Evolutionary conservation across 1,140 invertebrate genomes (phyloP).

Genomic region (Epicauta chinensis): DNA sequence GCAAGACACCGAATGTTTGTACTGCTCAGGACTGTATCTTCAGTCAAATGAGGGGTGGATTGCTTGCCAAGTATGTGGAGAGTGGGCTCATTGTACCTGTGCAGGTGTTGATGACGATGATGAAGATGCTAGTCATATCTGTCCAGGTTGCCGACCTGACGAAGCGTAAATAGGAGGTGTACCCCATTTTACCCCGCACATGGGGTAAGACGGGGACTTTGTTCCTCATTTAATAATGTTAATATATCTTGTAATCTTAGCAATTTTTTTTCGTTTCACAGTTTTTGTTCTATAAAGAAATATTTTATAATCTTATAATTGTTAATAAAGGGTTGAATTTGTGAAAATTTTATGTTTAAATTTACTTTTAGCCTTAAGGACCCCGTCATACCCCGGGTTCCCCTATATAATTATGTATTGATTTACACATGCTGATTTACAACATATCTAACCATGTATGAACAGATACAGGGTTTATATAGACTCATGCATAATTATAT

Average conservation of each 20-base stretch:
- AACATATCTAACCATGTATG: no score
- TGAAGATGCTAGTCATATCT: conserved; percentile 7
- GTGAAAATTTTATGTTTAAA: no score
- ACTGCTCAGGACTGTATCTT: conserved; percentile 17
- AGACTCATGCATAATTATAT: no score
- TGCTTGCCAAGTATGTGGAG: not conserved
- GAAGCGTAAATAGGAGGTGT: no score
- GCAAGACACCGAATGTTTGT: conserved; percentile 15
- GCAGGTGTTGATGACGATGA: conserved; percentile 5
- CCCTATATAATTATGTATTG: no score
- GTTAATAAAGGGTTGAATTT: not conserved
- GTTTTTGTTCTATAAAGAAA: not conserved
- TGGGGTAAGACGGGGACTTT: not conserved
- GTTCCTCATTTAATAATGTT: not conserved
- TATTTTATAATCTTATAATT: conserved; percentile 5
- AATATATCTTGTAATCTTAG: not conserved
- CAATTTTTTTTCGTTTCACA: not conserved
- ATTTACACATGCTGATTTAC: no score
- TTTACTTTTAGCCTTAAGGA: no score
- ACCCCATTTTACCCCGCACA: not conserved
- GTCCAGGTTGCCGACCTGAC: not conserved
- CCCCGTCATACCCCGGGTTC: no score
- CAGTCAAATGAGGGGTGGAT: conserved; percentile 5
- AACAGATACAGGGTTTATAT: no score
- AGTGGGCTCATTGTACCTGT: conserved; percentile 7